phyloP scores from a whole-genome alignment of 2,888 invertebrate genomes.

The Eudasyphora cyanicolor region DNA sequence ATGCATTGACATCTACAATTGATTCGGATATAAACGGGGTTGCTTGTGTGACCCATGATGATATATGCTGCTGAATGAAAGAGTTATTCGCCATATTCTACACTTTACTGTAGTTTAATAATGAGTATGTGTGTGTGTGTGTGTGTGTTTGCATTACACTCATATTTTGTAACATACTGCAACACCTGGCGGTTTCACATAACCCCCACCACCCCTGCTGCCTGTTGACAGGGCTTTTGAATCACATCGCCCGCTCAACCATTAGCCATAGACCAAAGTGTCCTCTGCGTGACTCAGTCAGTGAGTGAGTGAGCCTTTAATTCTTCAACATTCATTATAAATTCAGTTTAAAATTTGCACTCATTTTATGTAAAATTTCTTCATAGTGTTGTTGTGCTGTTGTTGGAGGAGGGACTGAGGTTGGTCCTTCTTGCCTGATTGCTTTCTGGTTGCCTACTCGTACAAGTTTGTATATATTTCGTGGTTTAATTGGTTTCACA shows the following conservation, averaged over 20 bases:
- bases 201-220: not conserved
- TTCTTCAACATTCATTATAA: constrained; percentile 18
- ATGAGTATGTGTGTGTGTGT: not conserved
- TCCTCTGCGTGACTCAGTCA: not conserved
- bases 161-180: not conserved
- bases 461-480: constrained; percentile 42
- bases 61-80: too few species aligned
- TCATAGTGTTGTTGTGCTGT: not conserved
- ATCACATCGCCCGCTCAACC: not conserved
- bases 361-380: constrained; percentile 17
- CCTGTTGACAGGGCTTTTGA: not conserved
- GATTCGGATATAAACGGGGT: too few species aligned
- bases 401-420: not conserved
- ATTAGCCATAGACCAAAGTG: too few species aligned
- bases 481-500: constrained; percentile 60
- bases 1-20: too few species aligned
- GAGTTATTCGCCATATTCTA: too few species aligned
- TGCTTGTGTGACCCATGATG: too few species aligned
- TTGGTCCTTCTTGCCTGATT: not conserved
- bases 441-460: not conserved
- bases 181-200: not conserved
- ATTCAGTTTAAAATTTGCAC: constrained; percentile 27
- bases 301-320: not conserved
- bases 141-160: not conserved
- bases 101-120: too few species aligned